Percentiles rank a stretch among this genome's conserved stretches.
These are phyloP conservation scores for Cancer borealis DNA, from an alignment of 2,888 invertebrate genomes.

Conservation along the genomic window DNA sequence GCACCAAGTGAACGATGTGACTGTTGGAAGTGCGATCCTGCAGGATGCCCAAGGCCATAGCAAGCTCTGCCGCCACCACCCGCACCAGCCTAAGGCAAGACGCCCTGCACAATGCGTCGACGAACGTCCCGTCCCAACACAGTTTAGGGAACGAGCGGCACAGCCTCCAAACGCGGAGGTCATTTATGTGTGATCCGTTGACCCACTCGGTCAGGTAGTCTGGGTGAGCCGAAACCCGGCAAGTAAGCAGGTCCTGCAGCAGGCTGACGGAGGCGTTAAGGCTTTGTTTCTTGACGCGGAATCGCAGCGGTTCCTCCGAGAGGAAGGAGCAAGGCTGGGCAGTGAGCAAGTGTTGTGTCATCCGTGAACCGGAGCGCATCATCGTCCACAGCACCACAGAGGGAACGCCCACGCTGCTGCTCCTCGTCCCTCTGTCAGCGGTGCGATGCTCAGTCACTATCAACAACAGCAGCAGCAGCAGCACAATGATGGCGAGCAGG, in stretches of 20 bases:
- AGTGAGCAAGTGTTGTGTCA: background rate
- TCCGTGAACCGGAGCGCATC: constrained; percentile 50
- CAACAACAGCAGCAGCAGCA: background rate
- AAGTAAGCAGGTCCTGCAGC: constrained; percentile 35
- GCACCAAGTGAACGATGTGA: constrained; percentile 49
- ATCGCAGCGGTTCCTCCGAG: constrained; percentile 47
- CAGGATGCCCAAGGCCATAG: background rate
- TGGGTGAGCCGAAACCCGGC: constrained; percentile 21
- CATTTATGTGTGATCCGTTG: background rate
- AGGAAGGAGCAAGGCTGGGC: background rate
- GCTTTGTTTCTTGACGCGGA: too few relatives aligned
- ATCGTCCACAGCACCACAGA: constrained; percentile 52
- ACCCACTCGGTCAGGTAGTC: constrained; percentile 10
- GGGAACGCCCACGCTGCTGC: background rate
- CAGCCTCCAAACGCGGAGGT: background rate
- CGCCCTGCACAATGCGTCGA: constrained; percentile 35
- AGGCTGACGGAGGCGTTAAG: background rate
- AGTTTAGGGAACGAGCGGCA: background rate
- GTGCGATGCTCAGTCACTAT: background rate
- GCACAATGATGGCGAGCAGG: background rate
- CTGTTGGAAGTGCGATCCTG: constrained; percentile 21
- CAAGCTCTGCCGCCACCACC: constrained; percentile 6
- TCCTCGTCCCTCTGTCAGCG: background rate
- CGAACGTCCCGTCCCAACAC: constrained; percentile 15
- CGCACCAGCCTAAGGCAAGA: background rate